phyloP scores from a whole-genome alignment of 2,113 vertebrate species.

The Ibidorhyncha struthersii region DNA sequence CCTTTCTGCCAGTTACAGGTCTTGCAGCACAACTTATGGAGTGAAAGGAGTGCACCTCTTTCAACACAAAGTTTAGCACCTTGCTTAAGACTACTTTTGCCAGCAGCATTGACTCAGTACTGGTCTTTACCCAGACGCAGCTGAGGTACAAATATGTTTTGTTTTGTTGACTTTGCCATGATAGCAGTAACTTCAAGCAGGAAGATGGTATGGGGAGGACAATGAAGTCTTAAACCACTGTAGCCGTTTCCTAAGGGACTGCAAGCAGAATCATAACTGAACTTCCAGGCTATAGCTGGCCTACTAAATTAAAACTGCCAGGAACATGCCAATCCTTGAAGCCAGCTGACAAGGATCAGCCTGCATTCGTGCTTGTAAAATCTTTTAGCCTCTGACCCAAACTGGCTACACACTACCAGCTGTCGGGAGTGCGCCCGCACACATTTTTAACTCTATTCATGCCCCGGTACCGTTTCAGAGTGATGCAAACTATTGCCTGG shows the following conservation, averaged over 20 bases:
- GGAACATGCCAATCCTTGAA: not conserved
- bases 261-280: not conserved
- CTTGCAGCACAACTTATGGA: not conserved
- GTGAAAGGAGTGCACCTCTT: not conserved
- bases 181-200: not conserved
- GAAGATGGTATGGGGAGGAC: not conserved
- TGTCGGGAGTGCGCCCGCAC: rapidly evolving
- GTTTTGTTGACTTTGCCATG: not conserved
- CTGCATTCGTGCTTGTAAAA: not conserved
- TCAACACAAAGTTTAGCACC: not conserved
- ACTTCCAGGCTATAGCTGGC: not conserved
- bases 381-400: not conserved
- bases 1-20: not conserved
- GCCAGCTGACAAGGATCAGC: not conserved
- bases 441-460: not conserved
- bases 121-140: not conserved
- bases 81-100: not conserved
- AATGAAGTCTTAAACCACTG: not conserved
- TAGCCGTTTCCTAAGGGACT: not conserved
- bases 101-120: not conserved
- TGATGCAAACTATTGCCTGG: not conserved
- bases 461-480: not conserved
- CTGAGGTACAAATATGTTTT: not conserved
- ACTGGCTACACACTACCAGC: rapidly evolving
- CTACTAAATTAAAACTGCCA: not conserved